Base-by-base conservation (phyloP, 1,140 invertebrate genomes). In the Drosophila sturtevanti region DNA sequence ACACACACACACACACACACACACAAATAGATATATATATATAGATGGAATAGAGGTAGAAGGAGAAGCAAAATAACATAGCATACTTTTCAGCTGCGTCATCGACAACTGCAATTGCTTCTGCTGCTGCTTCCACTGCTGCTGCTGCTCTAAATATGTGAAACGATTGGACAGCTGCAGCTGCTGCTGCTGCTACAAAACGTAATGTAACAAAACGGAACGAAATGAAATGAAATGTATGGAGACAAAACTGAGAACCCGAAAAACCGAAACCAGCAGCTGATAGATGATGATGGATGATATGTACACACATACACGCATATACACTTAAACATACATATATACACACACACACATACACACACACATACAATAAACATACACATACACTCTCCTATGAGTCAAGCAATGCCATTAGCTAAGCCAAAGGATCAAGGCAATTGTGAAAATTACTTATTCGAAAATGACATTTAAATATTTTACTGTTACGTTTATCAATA, bases 11-110 rank as follows among this genome's bases (percentile, higher is more conserved):
- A 31, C 6, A 37, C 31, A 14, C 22, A 18, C 18, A 18, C 41
- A 34, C 16, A 56, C 14, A 5, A n/a, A n/a, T n/a, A n/a, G n/a
- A n/a, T n/a, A n/a, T n/a, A n/a, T n/a, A n/a, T n/a, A n/a, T n/a
- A n/a, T n/a, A n/a, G 41, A 6, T 24, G 18, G 64, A 63, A 31
- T 4, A 10, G 27, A 11, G 4, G 14, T 4, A 22, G 16, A 62
- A 24, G 1, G 7, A 37, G 18, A 34, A 51, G 27, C 7, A 52
- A 66, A 68, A 66, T 81, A 72, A 27, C 63, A 72, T 87, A 71
- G 82, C 69, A 70, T 69, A 87, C 77, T 66, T 85, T 85, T 63
- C 51, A 66, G 81, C 66, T 44, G 10, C 41, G 65, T 54, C 64
- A 60, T 69, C 61, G 76, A 66, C 63, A 80, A 61, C 11, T 48